These are phyloP conservation scores for Eulithis testata DNA, from an alignment of 2,888 invertebrate genomes.

Conservation along the genomic window DNA sequence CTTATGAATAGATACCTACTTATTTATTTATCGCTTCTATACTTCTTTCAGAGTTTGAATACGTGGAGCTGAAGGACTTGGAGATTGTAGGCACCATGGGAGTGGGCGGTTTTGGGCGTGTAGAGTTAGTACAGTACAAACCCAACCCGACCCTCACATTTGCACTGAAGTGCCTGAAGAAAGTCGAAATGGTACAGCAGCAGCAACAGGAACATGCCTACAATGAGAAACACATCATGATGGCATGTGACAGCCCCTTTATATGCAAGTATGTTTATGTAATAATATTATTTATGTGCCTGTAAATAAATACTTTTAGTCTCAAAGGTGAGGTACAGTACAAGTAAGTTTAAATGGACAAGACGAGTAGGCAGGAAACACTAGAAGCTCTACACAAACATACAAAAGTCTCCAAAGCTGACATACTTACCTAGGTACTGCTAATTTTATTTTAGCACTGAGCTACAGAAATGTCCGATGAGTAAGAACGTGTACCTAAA, in stretches of 20 bases:
- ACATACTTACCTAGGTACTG: background rate
- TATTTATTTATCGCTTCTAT: background rate
- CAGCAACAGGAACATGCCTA: constrained; percentile 95
- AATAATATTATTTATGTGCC: too few relatives aligned
- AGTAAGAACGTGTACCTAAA: too few relatives aligned
- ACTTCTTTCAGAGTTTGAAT: constrained; percentile 83
- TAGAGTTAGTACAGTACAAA: constrained; percentile 89
- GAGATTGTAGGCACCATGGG: constrained; percentile 94
- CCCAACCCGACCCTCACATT: constrained; percentile 85
- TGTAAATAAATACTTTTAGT: background rate
- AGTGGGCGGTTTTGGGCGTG: constrained; percentile 96
- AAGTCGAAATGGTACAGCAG: constrained; percentile 94
- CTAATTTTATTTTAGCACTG: too few relatives aligned
- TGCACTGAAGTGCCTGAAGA: constrained; percentile 95
- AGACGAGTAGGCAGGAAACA: too few relatives aligned
- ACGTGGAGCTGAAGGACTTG: constrained; percentile 90
- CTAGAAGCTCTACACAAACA: too few relatives aligned
- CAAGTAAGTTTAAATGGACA: too few relatives aligned
- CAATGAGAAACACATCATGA: constrained; percentile 94
- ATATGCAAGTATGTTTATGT: constrained; percentile 87
- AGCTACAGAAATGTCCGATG: too few relatives aligned
- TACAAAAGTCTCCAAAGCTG: background rate
- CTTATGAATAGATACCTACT: too few relatives aligned
- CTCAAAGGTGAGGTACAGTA: too few relatives aligned
- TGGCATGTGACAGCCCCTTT: constrained; percentile 91